A percentile compares a stretch with the other conserved stretches of the same genome.
These are phyloP conservation scores for Egretta garzetta DNA, from an alignment of 2,113 vertebrate genomes.

Conservation along the genomic window DNA sequence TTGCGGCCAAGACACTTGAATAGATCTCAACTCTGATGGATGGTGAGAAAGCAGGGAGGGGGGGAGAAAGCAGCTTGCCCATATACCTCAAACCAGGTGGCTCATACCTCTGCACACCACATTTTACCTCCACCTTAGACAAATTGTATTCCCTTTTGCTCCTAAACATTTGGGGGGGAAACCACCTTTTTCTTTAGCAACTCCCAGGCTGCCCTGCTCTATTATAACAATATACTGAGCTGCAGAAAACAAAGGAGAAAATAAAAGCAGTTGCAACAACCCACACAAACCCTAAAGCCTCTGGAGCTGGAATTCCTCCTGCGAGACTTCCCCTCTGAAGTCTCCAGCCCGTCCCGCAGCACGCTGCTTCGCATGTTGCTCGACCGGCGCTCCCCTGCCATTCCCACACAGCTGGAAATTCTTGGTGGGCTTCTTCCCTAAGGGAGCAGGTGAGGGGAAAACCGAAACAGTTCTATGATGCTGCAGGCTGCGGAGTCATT, in stretches of 20 bases:
- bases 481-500: neutral
- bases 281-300: neutral
- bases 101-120: neutral
- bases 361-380: neutral
- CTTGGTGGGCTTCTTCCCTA: neutral
- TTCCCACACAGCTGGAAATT: neutral
- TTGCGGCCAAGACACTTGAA: conserved; percentile 47
- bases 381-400: neutral
- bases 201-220: neutral
- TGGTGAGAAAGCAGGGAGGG: neutral
- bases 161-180: neutral
- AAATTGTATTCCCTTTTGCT: neutral
- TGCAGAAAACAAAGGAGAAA: conserved; percentile 23
- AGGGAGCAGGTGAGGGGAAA: neutral
- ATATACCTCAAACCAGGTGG: conserved; percentile 8
- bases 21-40: conserved; percentile 13
- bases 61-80: neutral
- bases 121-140: neutral
- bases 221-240: neutral
- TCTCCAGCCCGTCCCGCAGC: neutral
- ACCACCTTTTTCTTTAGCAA: neutral
- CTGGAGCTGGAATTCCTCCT: neutral
- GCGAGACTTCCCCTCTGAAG: neutral
- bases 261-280: neutral
- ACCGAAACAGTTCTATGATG: neutral